These are phyloP conservation scores for Prunella fulvescens DNA, from an alignment of 2,113 vertebrate genomes.

Conservation along the genomic window DNA sequence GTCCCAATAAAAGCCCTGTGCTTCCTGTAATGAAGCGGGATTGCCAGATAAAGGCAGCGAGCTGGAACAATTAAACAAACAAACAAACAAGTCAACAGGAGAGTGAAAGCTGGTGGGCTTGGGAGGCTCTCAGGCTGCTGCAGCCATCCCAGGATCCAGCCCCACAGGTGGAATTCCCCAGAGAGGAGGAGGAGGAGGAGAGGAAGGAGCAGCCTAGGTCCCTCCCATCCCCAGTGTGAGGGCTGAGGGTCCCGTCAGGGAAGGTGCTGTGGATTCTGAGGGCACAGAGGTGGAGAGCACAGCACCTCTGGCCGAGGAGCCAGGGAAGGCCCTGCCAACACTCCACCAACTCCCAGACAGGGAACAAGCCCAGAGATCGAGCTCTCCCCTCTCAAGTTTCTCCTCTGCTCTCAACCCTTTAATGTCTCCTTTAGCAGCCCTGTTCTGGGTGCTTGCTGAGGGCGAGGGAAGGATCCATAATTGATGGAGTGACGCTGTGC, in stretches of 20 bases:
- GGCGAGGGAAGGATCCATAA: constrained; percentile 67
- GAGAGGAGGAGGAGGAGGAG: neutral
- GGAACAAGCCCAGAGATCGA: neutral
- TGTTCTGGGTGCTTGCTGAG: neutral
- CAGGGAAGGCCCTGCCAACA: neutral
- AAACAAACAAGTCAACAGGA: neutral
- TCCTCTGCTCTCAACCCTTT: neutral
- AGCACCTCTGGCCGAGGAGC: neutral
- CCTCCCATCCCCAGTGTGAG: accelerated
- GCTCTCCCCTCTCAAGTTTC: neutral
- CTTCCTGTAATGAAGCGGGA: neutral
- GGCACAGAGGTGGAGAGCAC: accelerated
- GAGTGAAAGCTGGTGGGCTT: neutral
- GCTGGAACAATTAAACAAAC: neutral
- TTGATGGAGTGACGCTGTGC: constrained; percentile 65
- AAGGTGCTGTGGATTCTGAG: accelerated
- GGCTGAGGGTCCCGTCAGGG: accelerated
- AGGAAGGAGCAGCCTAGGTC: neutral
- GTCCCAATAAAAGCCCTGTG: neutral
- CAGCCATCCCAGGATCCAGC: neutral
- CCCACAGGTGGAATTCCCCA: accelerated
- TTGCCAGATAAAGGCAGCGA: neutral
- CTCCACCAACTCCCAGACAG: accelerated
- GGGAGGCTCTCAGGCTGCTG: neutral
- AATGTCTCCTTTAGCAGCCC: neutral